These are phyloP conservation scores for Achroia grisella DNA, from an alignment of 1,140 invertebrate species.

Conservation along the genomic window DNA sequence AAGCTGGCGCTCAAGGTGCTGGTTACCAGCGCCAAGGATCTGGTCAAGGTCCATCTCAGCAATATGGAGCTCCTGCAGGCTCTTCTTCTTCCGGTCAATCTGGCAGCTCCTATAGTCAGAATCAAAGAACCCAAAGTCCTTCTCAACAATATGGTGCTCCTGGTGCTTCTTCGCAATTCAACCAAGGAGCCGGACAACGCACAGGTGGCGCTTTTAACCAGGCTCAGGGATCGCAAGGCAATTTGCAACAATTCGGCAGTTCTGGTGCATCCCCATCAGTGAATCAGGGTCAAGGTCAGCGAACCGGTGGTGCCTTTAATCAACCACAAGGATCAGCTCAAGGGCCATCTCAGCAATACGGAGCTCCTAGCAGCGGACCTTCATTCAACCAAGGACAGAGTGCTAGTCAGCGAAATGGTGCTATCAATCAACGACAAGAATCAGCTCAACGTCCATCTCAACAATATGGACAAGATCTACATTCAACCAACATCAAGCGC, in stretches of 20 bases:
- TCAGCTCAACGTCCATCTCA: not conserved
- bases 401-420: not conserved
- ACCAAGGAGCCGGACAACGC: not conserved
- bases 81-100: too few species aligned
- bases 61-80: not conserved
- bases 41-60: not conserved
- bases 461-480: not conserved
- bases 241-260: too few species aligned
- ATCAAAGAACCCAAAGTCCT: not conserved
- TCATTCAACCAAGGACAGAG: not conserved
- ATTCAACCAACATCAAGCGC: constrained; percentile 4
- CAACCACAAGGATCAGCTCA: not conserved
- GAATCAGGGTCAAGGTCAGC: not conserved
- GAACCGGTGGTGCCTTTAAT: not conserved
- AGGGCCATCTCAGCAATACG: constrained; percentile 2
- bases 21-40: constrained; percentile 1
- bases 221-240: constrained; percentile 6
- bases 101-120: too few species aligned
- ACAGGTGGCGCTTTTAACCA: constrained; percentile 3
- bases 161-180: not conserved
- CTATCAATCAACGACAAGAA: not conserved
- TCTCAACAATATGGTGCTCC: constrained; percentile 1
- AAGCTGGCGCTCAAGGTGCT: not conserved
- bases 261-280: not conserved
- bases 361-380: not conserved